Percentiles rank a stretch among this genome's conserved stretches.
Evolutionary conservation across 2,113 vertebrate species (phyloP).

Genomic region (Campylorhamphus procurvoides): DNA sequence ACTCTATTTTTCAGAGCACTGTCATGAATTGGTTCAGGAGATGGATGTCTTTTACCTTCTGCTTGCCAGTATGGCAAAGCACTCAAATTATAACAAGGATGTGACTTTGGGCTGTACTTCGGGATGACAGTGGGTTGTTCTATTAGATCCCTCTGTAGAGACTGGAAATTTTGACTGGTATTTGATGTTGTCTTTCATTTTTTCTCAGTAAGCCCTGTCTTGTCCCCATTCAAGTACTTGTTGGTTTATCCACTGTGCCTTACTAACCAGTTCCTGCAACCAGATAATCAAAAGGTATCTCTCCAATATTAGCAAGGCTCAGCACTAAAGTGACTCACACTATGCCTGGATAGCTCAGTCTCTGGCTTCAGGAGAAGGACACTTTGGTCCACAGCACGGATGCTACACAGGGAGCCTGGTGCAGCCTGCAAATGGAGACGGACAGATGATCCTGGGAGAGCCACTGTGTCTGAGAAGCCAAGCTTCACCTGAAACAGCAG

Average conservation of each 20-base stretch:
- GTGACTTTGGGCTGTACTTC: neutral
- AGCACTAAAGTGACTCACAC: conserved; percentile 48
- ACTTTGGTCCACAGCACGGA: conserved; percentile 83
- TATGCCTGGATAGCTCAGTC: conserved; percentile 70
- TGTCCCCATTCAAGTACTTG: neutral
- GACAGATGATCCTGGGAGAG: conserved; percentile 74
- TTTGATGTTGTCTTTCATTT: neutral
- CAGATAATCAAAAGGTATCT: neutral
- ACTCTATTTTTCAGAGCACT: neutral
- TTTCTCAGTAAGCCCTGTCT: neutral
- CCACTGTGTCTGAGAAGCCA: conserved; percentile 69
- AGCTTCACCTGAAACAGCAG: conserved; percentile 72
- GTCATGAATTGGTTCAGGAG: neutral
- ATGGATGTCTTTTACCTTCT: neutral
- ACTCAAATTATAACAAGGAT: neutral
- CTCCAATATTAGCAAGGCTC: neutral
- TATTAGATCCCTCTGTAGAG: neutral
- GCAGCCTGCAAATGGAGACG: conserved; percentile 70
- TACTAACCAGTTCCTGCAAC: neutral
- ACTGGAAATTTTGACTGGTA: neutral
- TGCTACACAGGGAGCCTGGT: conserved; percentile 83
- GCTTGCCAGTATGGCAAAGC: neutral
- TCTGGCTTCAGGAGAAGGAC: conserved; percentile 79
- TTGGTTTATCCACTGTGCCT: neutral
- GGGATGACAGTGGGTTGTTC: neutral